Evolutionary conservation across 2,113 vertebrate genomes (phyloP), one percentile per base, ranked within the genome.

Genomic region (Bombycilla garrulus): DNA sequence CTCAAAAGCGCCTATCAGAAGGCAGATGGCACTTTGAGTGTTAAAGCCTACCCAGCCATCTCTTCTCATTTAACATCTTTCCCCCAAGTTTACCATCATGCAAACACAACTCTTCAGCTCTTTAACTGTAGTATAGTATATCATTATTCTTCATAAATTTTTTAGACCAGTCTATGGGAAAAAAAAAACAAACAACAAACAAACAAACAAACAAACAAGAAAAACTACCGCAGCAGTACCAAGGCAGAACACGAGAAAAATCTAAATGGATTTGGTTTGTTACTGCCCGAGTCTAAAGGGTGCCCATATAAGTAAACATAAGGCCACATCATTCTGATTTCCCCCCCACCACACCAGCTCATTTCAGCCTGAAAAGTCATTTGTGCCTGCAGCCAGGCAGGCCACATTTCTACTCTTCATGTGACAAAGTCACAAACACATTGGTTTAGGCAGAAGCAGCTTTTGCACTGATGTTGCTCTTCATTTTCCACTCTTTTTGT

Each of bases 401-500:
- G 82, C 89, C 86, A 86, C 77, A 21, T 60, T 88, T 84, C 90
- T 56, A 15, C 78, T 91, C 87, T 95, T 76, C 91, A 74, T 36
- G 40, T 82, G 73, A 95, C 88, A 91, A 90, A 94, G 61, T 51
- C 56, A 62, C 31, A 69, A 91, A 74, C 89, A 87, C 73, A 82
- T 26, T 58, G 80, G 93, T 77, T 93, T 62, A 91, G 90, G 74
- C 91, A 90, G 82, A 93, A 96, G 76, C 81, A 95, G 93, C 80
- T 96, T 96, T 92, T 81, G 76, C 79, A 84, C 90, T 50, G 83
- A 86, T 76, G 90, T 36, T 91, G 58, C 76, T 96, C 84, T 88
- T 91, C 71, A 95, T 96, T 95, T 93, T 86, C 86, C n/a, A 65
- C 81, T 92, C 58, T 87, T 96, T 86, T 87, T 95, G 74, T 78